Evolutionary conservation across 2,113 vertebrate species (phyloP).

Genomic region (Nannobrachium achirus): DNA sequence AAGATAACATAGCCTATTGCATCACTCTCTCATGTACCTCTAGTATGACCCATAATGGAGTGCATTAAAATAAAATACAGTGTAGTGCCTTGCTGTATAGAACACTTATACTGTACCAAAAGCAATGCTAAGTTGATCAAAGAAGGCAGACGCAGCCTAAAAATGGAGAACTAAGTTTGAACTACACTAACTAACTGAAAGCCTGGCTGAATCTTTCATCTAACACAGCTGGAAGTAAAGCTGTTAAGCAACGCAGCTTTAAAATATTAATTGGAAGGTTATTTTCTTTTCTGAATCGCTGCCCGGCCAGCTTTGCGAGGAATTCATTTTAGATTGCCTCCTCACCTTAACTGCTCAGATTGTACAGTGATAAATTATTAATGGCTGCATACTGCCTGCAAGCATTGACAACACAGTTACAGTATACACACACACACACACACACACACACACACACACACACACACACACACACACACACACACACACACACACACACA

Average conservation of each 20-base stretch:
- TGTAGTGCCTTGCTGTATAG: too few relatives aligned
- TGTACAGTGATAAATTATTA: conserved; percentile 31
- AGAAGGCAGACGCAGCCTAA: conserved; percentile 32
- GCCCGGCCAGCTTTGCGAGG: too few relatives aligned
- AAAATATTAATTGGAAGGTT: conserved; percentile 9
- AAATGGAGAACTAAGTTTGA: conserved; percentile 23
- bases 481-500: too few relatives aligned
- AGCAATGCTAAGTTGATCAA: conserved; percentile 1
- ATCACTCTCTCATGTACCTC: background rate
- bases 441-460: background rate
- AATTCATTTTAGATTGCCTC: background rate
- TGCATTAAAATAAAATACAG: too few relatives aligned
- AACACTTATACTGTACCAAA: conserved; percentile 12
- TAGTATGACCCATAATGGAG: too few relatives aligned
- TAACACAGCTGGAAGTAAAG: conserved; percentile 40
- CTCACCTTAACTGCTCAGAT: conserved; percentile 12
- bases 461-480: background rate
- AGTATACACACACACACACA: background rate
- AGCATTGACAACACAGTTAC: conserved; percentile 18
- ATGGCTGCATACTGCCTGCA: conserved; percentile 18
- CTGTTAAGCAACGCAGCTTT: background rate
- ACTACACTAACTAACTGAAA: too few relatives aligned
- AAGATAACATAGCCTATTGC: background rate
- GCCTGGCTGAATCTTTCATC: conserved; percentile 25
- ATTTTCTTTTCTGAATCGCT: too few relatives aligned